Evolutionary conservation across 2,113 vertebrate genomes (phyloP), one percentile per base, ranked within the genome.

Genomic region (Phyllopteryx taeniolatus): DNA sequence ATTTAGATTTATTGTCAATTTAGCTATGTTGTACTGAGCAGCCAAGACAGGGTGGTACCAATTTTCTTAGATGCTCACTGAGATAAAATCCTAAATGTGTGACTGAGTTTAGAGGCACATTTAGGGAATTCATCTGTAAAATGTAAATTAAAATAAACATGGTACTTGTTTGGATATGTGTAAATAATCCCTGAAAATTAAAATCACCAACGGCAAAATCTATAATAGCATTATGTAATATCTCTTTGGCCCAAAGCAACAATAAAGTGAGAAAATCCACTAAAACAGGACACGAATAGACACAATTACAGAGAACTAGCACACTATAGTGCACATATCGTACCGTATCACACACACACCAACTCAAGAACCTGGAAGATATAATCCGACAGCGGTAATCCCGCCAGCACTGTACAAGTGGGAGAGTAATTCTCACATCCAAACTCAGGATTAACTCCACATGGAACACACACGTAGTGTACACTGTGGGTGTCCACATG

Each of bases 341-440:
- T 39, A 75, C 22, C 65, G 15, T 70, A 64, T 27, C 49, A 78
- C 8, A 60, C 71, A 51, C 73, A 74, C 64, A 75, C 72, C 51
- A 74, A 72, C 76, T 44, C 54, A 60, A 70, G 65, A 79, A 83
- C 80, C 79, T 79, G 39, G 71, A 33, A 70, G 68, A 73, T 79
- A 76, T 90, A 86, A 89, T 90, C 90, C 83, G 1, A 31, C 64
- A 70, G 73, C 68, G 73, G 78, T 85, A 84, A 90, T 83, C 83
- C 76, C 63, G 71, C 59, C 73, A 78, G 71, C 69, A 39, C 67
- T 72, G 72, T 67, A 67, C 80, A 79, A 88, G 68, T 79, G 61
- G 47, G 74, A 76, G 69, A 85, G 72, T 86, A 87, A 87, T 83
- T 85, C 77, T 83, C 84, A 68, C 76, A 86, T 88, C 83, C 85